phyloP scores from a whole-genome alignment of 1,140 invertebrate genomes.

The Zeugodacus cucurbitae region DNA sequence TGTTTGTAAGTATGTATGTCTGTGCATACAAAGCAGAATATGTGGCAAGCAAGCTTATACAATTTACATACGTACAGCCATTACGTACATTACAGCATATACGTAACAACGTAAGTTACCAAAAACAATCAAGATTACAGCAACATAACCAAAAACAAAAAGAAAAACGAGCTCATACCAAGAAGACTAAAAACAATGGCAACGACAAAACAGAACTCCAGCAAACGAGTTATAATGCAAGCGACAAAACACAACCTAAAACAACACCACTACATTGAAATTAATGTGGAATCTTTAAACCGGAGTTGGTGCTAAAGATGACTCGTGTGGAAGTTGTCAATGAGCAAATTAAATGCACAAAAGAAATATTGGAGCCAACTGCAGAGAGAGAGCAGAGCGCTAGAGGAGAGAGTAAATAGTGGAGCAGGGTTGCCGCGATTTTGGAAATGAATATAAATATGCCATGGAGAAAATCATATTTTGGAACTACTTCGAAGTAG shows the following conservation, averaged over 20 bases:
- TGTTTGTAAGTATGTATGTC: background rate
- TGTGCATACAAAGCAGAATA: background rate
- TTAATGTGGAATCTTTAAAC: background rate
- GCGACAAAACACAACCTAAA: constrained; percentile 44
- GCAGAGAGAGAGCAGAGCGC: background rate
- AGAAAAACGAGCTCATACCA: background rate
- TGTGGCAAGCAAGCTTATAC: background rate
- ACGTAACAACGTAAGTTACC: background rate
- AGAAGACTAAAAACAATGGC: background rate
- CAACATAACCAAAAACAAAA: background rate
- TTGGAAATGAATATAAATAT: too few relatives aligned
- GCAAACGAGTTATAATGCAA: background rate
- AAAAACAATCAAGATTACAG: background rate
- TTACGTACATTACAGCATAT: background rate
- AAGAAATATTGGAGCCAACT: background rate
- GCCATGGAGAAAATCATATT: too few relatives aligned
- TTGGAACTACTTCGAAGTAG: too few relatives aligned
- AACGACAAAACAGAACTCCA: background rate
- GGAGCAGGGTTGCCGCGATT: background rate
- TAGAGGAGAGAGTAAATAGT: background rate
- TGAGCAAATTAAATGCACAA: background rate
- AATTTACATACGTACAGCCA: background rate
- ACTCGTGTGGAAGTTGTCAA: background rate
- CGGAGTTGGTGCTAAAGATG: background rate
- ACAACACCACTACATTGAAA: constrained; percentile 43